These are phyloP conservation scores for Caradrina clavipalpis DNA, from an alignment of 2,888 invertebrate genomes.

Conservation along the genomic window DNA sequence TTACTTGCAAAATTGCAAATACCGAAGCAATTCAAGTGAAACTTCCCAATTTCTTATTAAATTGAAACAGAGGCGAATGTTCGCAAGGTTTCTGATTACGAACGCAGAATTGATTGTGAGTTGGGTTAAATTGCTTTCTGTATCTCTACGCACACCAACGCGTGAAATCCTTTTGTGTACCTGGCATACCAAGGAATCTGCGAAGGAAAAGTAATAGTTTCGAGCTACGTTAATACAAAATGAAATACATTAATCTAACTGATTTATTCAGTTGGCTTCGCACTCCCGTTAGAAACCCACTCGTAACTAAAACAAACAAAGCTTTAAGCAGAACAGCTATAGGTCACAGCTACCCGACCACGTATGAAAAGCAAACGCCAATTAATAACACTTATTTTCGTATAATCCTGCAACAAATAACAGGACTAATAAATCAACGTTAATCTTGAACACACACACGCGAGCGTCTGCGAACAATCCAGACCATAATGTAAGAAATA, in stretches of 20 bases:
- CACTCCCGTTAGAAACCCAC: conserved; percentile 35
- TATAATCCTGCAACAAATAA: conserved; percentile 39
- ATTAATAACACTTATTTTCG: conserved; percentile 34
- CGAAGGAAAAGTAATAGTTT: not conserved
- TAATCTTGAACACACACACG: conserved; percentile 42
- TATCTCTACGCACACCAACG: conserved; percentile 24
- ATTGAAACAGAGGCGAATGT: conserved; percentile 41
- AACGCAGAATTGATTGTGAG: conserved; percentile 49
- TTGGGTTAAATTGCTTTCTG: conserved; percentile 46
- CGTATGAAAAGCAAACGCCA: conserved; percentile 8
- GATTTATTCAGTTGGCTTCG: conserved; percentile 15
- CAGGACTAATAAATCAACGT: conserved; percentile 47
- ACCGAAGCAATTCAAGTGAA: conserved; percentile 35
- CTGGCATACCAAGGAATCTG: conserved; percentile 9
- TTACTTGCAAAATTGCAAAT: conserved; percentile 41
- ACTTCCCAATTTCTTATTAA: conserved; percentile 42
- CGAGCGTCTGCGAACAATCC: conserved; percentile 43
- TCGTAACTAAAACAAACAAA: conserved; percentile 12
- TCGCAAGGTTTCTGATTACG: conserved; percentile 41
- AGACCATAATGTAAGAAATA: conserved; percentile 48
- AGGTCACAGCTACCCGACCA: conserved; percentile 16
- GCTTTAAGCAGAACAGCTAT: conserved; percentile 8
- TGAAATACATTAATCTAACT: conserved; percentile 23
- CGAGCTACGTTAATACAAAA: conserved; percentile 28
- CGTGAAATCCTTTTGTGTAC: conserved; percentile 23